Percentiles rank a stretch among this genome's conserved stretches.
These are phyloP conservation scores for Lasioglossum lativentre DNA, from an alignment of 2,888 invertebrate genomes.

Conservation along the genomic window DNA sequence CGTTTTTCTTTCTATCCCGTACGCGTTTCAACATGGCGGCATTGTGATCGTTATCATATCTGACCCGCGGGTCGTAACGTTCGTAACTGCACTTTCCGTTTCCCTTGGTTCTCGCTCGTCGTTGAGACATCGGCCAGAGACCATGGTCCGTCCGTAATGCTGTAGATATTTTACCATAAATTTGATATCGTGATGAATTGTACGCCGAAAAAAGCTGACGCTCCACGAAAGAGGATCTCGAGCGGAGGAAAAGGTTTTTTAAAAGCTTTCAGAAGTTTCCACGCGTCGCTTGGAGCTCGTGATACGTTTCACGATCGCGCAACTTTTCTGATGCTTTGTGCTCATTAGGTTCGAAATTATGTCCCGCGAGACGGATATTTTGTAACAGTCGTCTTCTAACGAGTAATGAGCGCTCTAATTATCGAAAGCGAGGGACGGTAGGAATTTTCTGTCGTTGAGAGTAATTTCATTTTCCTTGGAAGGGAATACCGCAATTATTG, in stretches of 20 bases:
- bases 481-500: not conserved
- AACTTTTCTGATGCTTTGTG: conserved; percentile 6
- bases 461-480: too few relatives aligned
- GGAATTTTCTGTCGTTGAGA: not conserved
- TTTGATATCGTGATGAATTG: not conserved
- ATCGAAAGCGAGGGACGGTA: not conserved
- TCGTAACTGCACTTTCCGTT: not conserved
- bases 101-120: not conserved
- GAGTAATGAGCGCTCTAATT: conserved; percentile 1
- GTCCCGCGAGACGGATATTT: conserved; percentile 20
- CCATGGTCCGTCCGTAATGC: too few relatives aligned
- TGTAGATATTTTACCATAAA: not conserved
- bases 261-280: not conserved
- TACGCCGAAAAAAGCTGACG: not conserved
- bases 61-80: not conserved
- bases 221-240: not conserved
- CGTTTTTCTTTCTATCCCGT: not conserved
- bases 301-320: not conserved
- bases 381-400: conserved; percentile 15
- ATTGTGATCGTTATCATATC: not conserved
- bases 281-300: not conserved
- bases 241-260: not conserved
- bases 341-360: conserved; percentile 15
- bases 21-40: not conserved
- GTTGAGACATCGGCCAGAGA: too few relatives aligned